Conservation (phyloP, 2,888 invertebrate species). For the Orthosia incerta region DNA sequence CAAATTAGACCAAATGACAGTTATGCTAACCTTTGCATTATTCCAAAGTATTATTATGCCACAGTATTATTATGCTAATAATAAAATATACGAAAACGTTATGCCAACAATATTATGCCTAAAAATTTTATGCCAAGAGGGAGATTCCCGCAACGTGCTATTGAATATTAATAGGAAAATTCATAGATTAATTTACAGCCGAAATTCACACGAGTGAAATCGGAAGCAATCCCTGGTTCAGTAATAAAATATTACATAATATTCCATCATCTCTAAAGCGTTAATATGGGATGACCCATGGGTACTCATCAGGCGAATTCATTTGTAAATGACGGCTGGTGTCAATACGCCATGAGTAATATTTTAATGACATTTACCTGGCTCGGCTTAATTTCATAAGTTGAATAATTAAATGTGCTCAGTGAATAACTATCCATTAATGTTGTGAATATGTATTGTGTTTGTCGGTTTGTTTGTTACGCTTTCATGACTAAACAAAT, state of each 20-base stretch:
- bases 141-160: no score
- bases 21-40: no score
- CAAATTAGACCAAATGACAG: no score
- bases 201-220: not conserved
- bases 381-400: slow-evolving; percentile 45
- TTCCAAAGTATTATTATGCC: no score
- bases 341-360: slow-evolving; percentile 49
- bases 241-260: slow-evolving; percentile 15
- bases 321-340: slow-evolving; percentile 54
- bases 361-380: slow-evolving; percentile 49
- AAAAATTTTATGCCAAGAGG: no score
- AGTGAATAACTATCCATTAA: not conserved
- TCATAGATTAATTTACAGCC: not conserved
- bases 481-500: slow-evolving; percentile 15
- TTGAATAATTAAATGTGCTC: slow-evolving; percentile 42
- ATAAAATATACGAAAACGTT: no score
- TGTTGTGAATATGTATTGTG: not conserved
- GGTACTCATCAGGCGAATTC: slow-evolving; percentile 51
- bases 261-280: slow-evolving; percentile 45
- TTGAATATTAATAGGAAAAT: slow-evolving; percentile 18
- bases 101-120: no score
- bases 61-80: no score
- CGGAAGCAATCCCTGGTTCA: not conserved
- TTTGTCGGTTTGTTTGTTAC: slow-evolving; percentile 17
- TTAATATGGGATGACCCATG: slow-evolving; percentile 66